Evolutionary conservation across 2,888 invertebrate species (phyloP).

Genomic region (Volucella inflata): DNA sequence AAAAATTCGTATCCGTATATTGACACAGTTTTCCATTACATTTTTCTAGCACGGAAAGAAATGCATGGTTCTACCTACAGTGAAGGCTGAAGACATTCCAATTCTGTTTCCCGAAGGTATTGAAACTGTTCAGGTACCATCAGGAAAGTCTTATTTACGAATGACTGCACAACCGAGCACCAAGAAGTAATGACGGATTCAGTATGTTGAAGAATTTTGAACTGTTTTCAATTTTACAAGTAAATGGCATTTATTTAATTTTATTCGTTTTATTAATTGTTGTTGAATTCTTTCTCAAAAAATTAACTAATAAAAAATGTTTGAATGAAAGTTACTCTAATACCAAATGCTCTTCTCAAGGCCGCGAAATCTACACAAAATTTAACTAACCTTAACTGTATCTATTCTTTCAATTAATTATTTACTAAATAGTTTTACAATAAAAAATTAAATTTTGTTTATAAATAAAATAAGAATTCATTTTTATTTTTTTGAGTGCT

Average conservation of each 20-base stretch:
- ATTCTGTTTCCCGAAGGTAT: conserved; percentile 89
- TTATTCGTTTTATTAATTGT: too few species aligned
- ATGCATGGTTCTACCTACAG: conserved; percentile 95
- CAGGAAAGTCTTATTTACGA: conserved; percentile 93
- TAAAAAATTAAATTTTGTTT: too few species aligned
- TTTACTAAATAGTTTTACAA: too few species aligned
- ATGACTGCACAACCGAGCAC: conserved; percentile 85
- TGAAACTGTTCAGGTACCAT: conserved; percentile 89
- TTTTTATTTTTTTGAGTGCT: too few species aligned
- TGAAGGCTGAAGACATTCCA: conserved; percentile 88
- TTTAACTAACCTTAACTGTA: too few species aligned
- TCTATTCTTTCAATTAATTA: too few species aligned
- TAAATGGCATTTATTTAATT: not conserved
- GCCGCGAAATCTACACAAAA: too few species aligned
- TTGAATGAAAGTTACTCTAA: too few species aligned
- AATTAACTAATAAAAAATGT: too few species aligned
- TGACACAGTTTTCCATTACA: conserved; percentile 33
- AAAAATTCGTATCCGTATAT: not conserved
- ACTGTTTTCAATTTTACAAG: not conserved
- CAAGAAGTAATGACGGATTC: not conserved
- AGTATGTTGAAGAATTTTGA: not conserved
- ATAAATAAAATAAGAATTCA: too few species aligned
- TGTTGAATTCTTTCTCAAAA: too few species aligned
- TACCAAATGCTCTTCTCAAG: too few species aligned
- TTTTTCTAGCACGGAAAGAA: conserved; percentile 89